These are phyloP conservation scores for Teleopsis dalmanni DNA, from an alignment of 1,140 invertebrate genomes.

Conservation along the genomic window DNA sequence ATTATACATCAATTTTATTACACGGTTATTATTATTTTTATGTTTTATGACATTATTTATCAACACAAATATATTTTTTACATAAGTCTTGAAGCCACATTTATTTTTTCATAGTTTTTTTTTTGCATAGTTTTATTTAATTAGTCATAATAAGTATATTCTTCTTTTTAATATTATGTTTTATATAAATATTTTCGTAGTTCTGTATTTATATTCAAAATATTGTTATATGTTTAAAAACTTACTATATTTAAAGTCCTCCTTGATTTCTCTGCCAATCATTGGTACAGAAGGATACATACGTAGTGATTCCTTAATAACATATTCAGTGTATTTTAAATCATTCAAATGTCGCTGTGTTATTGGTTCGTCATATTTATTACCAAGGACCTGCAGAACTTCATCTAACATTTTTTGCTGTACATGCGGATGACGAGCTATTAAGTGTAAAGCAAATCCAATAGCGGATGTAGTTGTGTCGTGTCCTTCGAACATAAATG, in stretches of 20 bases:
- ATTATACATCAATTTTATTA: too few species aligned
- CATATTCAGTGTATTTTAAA: conserved; percentile 62
- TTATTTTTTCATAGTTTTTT: too few species aligned
- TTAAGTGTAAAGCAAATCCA: conserved; percentile 22
- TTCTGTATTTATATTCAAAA: too few species aligned
- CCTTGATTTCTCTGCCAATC: conserved; percentile 46
- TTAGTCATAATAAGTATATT: too few species aligned
- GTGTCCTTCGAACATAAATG: conserved; percentile 59
- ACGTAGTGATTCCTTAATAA: conserved; percentile 62
- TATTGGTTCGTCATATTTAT: conserved; percentile 35
- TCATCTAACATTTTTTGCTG: conserved; percentile 37
- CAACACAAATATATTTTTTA: neutral
- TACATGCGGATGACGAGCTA: conserved; percentile 24
- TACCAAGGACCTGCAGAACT: conserved; percentile 42
- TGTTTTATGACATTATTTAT: neutral
- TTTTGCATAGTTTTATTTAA: too few species aligned
- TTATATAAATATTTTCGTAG: too few species aligned
- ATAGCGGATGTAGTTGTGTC: conserved; percentile 35
- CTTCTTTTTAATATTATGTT: too few species aligned
- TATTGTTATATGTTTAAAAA: too few species aligned
- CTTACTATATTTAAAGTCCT: conserved; percentile 45
- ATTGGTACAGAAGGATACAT: conserved; percentile 56
- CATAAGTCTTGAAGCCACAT: too few species aligned
- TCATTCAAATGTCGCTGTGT: conserved; percentile 50
- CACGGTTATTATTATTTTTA: too few species aligned